Percentiles rank a stretch among this genome's conserved stretches.
Conservation (phyloP, 2,797 vertebrate species). For the Uromys caudimaculatus region DNA sequence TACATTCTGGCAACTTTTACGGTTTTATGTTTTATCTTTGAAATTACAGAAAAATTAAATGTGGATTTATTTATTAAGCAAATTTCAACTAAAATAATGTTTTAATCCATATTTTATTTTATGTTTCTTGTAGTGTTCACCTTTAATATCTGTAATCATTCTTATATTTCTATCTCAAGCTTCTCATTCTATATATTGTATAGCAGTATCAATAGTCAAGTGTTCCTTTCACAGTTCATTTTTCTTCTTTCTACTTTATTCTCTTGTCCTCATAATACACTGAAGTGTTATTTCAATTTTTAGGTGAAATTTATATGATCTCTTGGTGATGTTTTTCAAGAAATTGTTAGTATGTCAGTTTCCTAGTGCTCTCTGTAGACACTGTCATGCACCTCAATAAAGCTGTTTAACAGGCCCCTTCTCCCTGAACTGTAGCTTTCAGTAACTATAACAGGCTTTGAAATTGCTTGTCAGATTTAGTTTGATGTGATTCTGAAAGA, state of each 20-base stretch:
- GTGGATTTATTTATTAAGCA: not conserved
- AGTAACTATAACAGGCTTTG: constrained; percentile 76
- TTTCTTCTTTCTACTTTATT: constrained; percentile 24
- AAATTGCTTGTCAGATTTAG: constrained; percentile 79
- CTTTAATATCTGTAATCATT: not conserved
- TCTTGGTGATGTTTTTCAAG: constrained; percentile 66
- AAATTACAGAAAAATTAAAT: not conserved
- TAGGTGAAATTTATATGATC: constrained; percentile 72
- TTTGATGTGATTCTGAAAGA: constrained; percentile 82
- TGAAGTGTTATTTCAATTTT: constrained; percentile 69
- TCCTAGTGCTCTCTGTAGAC: constrained; percentile 53
- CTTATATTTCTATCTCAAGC: not conserved
- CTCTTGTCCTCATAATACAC: not conserved
- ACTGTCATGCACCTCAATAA: constrained; percentile 78
- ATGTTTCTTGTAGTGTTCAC: not conserved
- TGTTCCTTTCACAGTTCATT: not conserved
- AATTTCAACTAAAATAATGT: not conserved
- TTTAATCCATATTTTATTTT: not conserved
- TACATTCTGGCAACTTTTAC: not conserved
- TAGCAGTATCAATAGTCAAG: not conserved
- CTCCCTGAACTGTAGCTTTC: constrained; percentile 54
- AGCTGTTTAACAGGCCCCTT: constrained; percentile 62
- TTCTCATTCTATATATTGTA: not conserved
- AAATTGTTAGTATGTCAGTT: constrained; percentile 79
- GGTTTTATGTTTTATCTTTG: not conserved